Evolutionary conservation across 2,797 vertebrate species (phyloP), one percentile per base, ranked within the genome.

Genomic region (Melanotaenia nigrans): DNA sequence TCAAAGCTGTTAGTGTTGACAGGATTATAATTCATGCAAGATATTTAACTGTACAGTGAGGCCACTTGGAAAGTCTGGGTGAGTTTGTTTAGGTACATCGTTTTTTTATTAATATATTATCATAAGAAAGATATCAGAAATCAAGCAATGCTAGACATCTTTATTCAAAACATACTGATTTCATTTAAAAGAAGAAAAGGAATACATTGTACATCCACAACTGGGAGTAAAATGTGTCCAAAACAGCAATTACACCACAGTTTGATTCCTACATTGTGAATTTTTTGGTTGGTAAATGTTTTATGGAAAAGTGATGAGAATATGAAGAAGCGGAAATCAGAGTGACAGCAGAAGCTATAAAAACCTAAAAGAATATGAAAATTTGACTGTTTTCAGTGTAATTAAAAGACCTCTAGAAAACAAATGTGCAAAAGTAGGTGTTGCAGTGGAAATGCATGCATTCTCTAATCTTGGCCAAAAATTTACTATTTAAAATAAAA

Each of bases 381-480:
- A 49, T 65, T 7, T 30, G 36, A 66, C 6, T 18, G 3, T 45
- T 45, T 42, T 0, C 57, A 16, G 53, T 9, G 62, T 33, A 8
- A 45, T 18, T 45, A 20, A 20, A 45, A 45, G 42, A 45, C 38
- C 10, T n/a, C 28, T 11, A 57, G 22, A 53, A 47, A 66, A 62
- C 22, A 68, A 53, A 53, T 40, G 35, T 35, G 54, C 47, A 56
- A 32, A 57, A 61, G 59, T 12, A 1, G 2, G 14, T 56, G 58
- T 33, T 16, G 58, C 35, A 32, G 14, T 30, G 47, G 42, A 68
- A 53, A 61, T 59, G 33, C 47, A 69, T 64, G 24, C 54, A 61
- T 38, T 69, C 42, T 51, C 10, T 11, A 36, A 22, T 22, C 55
- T 64, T 68, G 56, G 45, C 45, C 63, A 56, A 73, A 16, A 6